Evolutionary conservation across 2,113 vertebrate genomes (phyloP).

Genomic region (Antechinus flavipes): DNA sequence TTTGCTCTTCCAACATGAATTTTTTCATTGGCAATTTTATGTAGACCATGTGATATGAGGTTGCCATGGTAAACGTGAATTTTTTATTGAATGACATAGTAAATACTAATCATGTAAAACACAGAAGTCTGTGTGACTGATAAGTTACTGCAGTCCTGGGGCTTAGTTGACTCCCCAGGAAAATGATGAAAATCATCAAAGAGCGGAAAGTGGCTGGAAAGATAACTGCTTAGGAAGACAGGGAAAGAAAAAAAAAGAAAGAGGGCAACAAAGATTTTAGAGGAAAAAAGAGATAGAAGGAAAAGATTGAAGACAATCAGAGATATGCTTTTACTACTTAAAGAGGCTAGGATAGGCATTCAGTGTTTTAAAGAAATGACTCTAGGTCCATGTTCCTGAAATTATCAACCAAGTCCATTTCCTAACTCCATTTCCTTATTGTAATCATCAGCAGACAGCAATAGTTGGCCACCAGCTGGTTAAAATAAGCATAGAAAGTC

Average conservation of each 20-base stretch:
- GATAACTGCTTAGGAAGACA: neutral
- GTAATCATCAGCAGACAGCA: neutral
- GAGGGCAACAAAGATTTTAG: neutral
- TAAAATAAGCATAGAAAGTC: neutral
- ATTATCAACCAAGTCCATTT: neutral
- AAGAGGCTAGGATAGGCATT: neutral
- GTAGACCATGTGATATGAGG: slow-evolving; percentile 20
- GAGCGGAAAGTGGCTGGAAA: neutral
- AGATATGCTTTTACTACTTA: neutral
- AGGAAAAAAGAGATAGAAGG: neutral
- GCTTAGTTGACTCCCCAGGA: neutral
- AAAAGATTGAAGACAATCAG: neutral
- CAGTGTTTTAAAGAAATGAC: neutral
- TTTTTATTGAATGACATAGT: slow-evolving; percentile 56
- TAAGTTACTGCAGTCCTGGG: neutral
- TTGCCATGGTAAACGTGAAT: slow-evolving; percentile 69
- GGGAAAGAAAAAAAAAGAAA: neutral
- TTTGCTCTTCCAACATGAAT: slow-evolving; percentile 64
- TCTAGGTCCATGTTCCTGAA: neutral
- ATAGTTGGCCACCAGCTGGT: neutral
- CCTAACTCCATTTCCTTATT: neutral
- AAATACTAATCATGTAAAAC: slow-evolving; percentile 68
- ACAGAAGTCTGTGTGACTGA: neutral
- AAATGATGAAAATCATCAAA: neutral
- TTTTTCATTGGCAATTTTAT: slow-evolving; percentile 40